Base-by-base conservation (phyloP, 2,797 vertebrate species). In the Phoxinus dragarum region DNA sequence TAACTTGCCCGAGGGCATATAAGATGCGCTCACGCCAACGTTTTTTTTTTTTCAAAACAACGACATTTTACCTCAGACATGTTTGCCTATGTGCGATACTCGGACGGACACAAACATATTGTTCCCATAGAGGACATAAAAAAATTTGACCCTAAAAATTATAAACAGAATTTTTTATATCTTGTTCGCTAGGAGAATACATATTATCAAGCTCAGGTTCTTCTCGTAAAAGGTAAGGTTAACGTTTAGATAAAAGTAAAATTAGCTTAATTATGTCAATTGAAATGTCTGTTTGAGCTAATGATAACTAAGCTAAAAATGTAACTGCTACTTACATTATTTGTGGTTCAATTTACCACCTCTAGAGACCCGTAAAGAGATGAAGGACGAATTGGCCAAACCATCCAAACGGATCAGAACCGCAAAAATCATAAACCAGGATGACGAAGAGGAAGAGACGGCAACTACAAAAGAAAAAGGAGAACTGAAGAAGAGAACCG, bases 41-140 rank as follows among this genome's bases (percentile, higher is more conserved):
- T 3, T 47, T 47, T 49, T 42, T 42, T 42, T 42, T 42, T 47
- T 47, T 47, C 11, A 12, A 47, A 47, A 49, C 14, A 49, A 16
- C 1, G 10, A 44, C 44, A 47, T 38, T 68, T 68, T 71, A 11
- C 38, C 67, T 69, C 34, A 44, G 11, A 72, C 21, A n/a, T 72
- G 69, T 72, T 44, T 72, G 69, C 69, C 40, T 72, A 72, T 72
- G 69, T 72, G 69, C 21, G 21, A 40, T 72, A 42, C 16, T 72
- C 10, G 5, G 69, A 72, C 23, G 23, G 69, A 21, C 38, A n/a
- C 69, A 72, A 72, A 72, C 69, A n/a, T 3, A 44, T 72, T 2
- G 34, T 14, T 72, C 23, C 69, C 10, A 44, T n/a, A 27, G 66
- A 68, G 19, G 31, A 36, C 17, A 68, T 36, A 4, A 72, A 42